Percentiles rank a stretch among this genome's conserved stretches.
Evolutionary conservation across 2,888 invertebrate genomes (phyloP).

Genomic region (Caenorhabditis sp.): DNA sequence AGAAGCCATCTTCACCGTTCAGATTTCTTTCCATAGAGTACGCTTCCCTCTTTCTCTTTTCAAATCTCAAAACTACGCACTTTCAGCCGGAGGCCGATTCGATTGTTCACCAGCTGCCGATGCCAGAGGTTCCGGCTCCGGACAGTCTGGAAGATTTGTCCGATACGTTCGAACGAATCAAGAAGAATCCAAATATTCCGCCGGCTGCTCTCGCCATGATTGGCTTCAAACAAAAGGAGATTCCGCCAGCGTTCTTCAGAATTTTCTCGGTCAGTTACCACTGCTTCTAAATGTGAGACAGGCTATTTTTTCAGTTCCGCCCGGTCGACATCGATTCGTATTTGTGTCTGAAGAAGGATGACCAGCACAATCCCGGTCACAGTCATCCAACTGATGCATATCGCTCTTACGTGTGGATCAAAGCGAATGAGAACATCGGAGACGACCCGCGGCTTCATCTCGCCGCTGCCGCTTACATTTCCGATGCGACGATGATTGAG

Average conservation of each 20-base stretch:
- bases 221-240: conserved; percentile 64
- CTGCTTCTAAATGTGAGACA: not conserved
- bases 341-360: conserved; percentile 56
- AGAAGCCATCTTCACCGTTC: conserved; percentile 79
- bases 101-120: conserved; percentile 79
- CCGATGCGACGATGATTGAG: conserved; percentile 77
- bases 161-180: conserved; percentile 63
- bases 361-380: conserved; percentile 47
- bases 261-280: conserved; percentile 60
- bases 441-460: conserved; percentile 79
- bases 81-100: conserved; percentile 72
- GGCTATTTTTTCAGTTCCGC: conserved; percentile 58
- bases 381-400: conserved; percentile 56
- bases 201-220: conserved; percentile 63
- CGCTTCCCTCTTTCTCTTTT: no score
- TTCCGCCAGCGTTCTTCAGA: conserved; percentile 67
- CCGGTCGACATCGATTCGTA: conserved; percentile 65
- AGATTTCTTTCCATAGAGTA: conserved; percentile 74
- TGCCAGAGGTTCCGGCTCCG: conserved; percentile 80
- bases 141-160: conserved; percentile 74
- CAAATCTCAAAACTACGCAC: not conserved
- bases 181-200: conserved; percentile 58
- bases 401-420: conserved; percentile 68
- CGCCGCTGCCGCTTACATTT: conserved; percentile 80
- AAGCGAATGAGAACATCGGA: conserved; percentile 72